phyloP scores from a whole-genome alignment of 2,888 invertebrate genomes.

The Malacosoma neustria region DNA sequence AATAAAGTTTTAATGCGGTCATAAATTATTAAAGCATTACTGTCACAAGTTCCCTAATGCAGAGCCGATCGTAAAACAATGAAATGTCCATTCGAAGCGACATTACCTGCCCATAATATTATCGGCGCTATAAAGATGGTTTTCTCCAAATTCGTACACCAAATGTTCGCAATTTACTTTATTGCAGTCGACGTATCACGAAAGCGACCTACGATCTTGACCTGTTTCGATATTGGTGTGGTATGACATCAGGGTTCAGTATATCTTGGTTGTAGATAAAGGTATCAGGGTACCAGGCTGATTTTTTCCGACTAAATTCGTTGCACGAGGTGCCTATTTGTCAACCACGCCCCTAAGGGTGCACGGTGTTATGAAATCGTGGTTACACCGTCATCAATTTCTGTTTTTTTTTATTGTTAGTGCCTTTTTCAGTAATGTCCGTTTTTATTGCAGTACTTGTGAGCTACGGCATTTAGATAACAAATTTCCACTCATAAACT shows the following conservation, averaged over 20 bases:
- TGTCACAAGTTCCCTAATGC: neutral
- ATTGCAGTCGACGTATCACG: conserved; percentile 52
- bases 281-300: conserved; percentile 49
- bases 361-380: conserved; percentile 29
- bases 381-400: conserved; percentile 30
- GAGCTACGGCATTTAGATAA: too few relatives aligned
- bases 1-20: conserved; percentile 7
- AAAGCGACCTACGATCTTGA: conserved; percentile 26
- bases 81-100: conserved; percentile 53
- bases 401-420: conserved; percentile 21
- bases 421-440: neutral
- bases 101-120: conserved; percentile 71
- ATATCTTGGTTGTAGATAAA: conserved; percentile 27
- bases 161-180: conserved; percentile 70
- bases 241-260: conserved; percentile 18
- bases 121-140: conserved; percentile 64
- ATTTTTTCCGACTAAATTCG: conserved; percentile 58
- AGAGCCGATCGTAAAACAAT: conserved; percentile 48
- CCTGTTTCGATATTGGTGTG: conserved; percentile 12
- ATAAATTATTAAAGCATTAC: conserved; percentile 12
- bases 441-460: neutral
- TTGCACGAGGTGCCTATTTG: conserved; percentile 62
- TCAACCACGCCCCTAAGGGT: conserved; percentile 46
- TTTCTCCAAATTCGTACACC: conserved; percentile 60
- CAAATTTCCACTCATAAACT: too few relatives aligned